These are phyloP conservation scores for Campylomormyrus numenius DNA, from an alignment of 2,113 vertebrate genomes.

Conservation along the genomic window DNA sequence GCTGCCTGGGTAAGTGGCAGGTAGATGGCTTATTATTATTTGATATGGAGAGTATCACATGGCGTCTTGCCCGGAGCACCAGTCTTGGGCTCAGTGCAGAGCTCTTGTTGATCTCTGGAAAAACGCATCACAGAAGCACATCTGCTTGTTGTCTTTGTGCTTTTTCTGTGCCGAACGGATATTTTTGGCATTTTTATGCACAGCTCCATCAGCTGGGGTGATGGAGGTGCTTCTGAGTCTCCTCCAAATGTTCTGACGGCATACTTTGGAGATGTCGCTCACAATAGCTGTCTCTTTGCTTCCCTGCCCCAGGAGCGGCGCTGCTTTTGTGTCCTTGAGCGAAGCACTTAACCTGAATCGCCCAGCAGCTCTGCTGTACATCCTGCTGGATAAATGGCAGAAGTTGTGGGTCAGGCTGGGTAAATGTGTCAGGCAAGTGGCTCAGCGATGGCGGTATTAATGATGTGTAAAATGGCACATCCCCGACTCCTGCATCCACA, in stretches of 20 bases:
- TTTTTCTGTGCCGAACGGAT: not conserved
- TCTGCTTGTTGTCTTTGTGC: not conserved
- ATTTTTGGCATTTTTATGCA: not conserved
- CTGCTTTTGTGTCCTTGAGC: conserved; percentile 1
- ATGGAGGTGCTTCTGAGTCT: not conserved
- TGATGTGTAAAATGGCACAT: not conserved
- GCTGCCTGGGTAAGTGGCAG: not conserved
- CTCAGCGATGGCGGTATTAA: not conserved
- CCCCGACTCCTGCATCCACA: not conserved
- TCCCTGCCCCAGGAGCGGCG: not conserved
- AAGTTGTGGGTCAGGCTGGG: not conserved
- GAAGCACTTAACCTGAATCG: not conserved
- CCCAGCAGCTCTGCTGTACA: not conserved
- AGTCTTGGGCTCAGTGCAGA: not conserved
- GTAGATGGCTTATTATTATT: not conserved
- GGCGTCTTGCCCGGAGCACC: not conserved
- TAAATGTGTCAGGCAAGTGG: not conserved
- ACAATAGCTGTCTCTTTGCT: not conserved
- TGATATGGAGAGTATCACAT: not conserved
- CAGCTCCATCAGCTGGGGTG: not conserved
- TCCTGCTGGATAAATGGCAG: not conserved
- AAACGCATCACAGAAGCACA: not conserved
- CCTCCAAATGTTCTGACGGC: not conserved
- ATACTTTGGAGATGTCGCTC: not conserved
- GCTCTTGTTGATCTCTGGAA: not conserved